These are phyloP conservation scores for Orthonychiurus folsomi DNA, from an alignment of 2,888 invertebrate species.

Conservation along the genomic window DNA sequence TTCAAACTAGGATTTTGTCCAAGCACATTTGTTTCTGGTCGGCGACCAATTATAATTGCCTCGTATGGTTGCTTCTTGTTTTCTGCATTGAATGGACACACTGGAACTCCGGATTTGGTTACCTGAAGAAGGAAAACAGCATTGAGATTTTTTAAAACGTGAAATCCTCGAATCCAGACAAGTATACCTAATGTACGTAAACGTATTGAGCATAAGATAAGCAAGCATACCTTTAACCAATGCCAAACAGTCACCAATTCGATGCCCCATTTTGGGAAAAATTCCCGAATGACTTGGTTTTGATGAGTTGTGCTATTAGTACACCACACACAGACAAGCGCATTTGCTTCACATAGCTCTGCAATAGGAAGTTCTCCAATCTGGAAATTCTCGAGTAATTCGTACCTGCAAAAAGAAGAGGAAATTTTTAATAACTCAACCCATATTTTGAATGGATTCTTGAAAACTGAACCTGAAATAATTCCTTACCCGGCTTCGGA, in stretches of 20 bases:
- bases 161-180: too few relatives aligned
- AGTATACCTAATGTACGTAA: too few relatives aligned
- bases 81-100: conserved; percentile 58
- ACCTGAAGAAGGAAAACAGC: conserved; percentile 46
- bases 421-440: not conserved
- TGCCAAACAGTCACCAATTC: conserved; percentile 64
- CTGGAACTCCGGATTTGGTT: conserved; percentile 57
- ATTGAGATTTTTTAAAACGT: not conserved
- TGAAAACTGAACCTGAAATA: too few relatives aligned
- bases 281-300: conserved; percentile 56
- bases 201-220: too few relatives aligned
- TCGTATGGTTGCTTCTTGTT: conserved; percentile 83
- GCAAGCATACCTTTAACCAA: conserved; percentile 69
- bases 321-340: conserved; percentile 80
- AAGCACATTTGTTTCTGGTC: conserved; percentile 13
- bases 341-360: conserved; percentile 46
- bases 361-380: conserved; percentile 63
- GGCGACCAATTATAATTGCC: conserved; percentile 58
- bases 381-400: conserved; percentile 68
- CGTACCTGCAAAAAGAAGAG: conserved; percentile 56
- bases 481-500: conserved; percentile 52
- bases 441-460: too few relatives aligned
- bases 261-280: conserved; percentile 72
- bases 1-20: not conserved
- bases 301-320: conserved; percentile 73